phyloP scores from a whole-genome alignment of 1,140 invertebrate species.

The Trichogramma pretiosum region DNA sequence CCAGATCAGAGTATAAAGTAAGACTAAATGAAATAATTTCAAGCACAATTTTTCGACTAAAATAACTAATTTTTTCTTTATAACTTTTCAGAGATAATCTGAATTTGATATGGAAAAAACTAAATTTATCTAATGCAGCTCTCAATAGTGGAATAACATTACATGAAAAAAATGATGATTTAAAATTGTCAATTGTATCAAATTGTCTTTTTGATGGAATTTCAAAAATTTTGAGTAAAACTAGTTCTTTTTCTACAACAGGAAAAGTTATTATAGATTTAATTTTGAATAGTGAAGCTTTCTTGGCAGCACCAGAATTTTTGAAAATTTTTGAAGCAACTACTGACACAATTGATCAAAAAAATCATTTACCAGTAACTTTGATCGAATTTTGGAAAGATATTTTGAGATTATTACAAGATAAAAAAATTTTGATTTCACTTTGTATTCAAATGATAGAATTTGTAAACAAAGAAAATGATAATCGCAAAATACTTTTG shows the following conservation, averaged over 20 bases:
- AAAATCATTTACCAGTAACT: conserved; percentile 23
- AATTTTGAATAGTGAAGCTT: conserved; percentile 30
- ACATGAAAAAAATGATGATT: neutral
- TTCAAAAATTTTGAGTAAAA: conserved; percentile 25
- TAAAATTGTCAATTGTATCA: conserved; percentile 6
- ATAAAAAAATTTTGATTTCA: conserved; percentile 42
- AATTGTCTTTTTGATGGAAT: conserved; percentile 29
- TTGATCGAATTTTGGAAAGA: conserved; percentile 45
- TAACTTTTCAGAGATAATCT: conserved; percentile 9
- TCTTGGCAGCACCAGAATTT: conserved; percentile 30
- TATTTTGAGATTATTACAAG: conserved; percentile 45
- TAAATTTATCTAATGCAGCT: neutral
- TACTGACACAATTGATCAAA: neutral
- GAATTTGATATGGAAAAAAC: neutral
- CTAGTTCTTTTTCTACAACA: conserved; percentile 21
- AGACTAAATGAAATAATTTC: too few species aligned
- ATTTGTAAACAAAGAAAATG: conserved; percentile 35
- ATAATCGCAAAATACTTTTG: conserved; percentile 33
- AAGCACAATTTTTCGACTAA: too few species aligned
- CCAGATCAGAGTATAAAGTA: conserved; percentile 33
- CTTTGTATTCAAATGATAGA: conserved; percentile 45
- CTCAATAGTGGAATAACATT: neutral
- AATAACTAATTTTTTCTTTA: conserved; percentile 5
- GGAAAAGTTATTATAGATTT: conserved; percentile 25
- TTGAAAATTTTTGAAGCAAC: conserved; percentile 26